phyloP scores from a whole-genome alignment of 2,888 invertebrate genomes.

The Cataglyphis rosenhaueri region DNA sequence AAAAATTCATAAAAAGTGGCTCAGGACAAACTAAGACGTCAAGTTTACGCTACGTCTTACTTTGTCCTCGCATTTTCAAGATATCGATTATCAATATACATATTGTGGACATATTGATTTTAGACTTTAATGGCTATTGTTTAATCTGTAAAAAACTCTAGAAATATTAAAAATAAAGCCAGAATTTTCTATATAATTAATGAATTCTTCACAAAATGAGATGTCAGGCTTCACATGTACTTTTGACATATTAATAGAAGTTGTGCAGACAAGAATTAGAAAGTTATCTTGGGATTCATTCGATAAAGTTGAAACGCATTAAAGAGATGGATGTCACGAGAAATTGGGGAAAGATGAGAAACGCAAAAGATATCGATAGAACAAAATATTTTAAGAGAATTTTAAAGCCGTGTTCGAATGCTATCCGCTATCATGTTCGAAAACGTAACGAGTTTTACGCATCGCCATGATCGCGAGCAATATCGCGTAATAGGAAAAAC shows the following conservation, averaged over 20 bases:
- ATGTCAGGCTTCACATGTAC: too few species aligned
- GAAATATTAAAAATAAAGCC: too few species aligned
- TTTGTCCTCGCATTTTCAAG: too few species aligned
- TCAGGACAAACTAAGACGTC: too few species aligned
- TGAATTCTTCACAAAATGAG: too few species aligned
- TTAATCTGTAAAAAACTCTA: too few species aligned
- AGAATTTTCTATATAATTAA: too few species aligned
- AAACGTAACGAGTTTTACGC: slow-evolving; percentile 68
- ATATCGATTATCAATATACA: too few species aligned
- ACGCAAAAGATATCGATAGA: slow-evolving; percentile 32
- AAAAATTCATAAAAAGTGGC: too few species aligned
- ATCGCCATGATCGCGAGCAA: slow-evolving; percentile 61
- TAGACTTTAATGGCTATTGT: too few species aligned
- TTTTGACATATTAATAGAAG: neutral
- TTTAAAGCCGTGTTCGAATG: slow-evolving; percentile 39
- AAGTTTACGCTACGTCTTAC: too few species aligned
- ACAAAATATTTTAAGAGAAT: slow-evolving; percentile 36
- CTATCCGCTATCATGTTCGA: neutral
- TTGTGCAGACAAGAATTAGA: neutral
- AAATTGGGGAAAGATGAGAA: slow-evolving; percentile 43
- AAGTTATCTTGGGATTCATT: slow-evolving; percentile 8
- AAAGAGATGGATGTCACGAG: slow-evolving; percentile 31
- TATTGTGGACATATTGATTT: too few species aligned
- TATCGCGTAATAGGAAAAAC: slow-evolving; percentile 69
- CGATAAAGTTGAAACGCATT: slow-evolving; percentile 32